phyloP scores from a whole-genome alignment of 2,888 invertebrate species.

The Uropetala carovei region DNA sequence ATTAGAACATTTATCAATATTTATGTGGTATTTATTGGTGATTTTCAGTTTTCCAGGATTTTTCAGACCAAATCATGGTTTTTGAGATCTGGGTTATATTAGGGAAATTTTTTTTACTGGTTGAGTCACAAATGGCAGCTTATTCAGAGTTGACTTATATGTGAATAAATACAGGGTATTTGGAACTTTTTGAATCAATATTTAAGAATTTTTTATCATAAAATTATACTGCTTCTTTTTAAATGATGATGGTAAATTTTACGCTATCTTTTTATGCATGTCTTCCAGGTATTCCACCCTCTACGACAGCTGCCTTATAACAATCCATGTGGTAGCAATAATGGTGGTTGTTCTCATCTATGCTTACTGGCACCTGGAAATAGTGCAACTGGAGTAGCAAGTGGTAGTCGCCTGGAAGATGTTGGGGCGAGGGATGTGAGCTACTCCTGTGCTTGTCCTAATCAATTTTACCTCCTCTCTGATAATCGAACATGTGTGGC shows the following conservation, averaged over 20 bases:
- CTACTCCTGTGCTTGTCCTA: conserved; percentile 95
- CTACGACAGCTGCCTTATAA: conserved; percentile 88
- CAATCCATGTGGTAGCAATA: conserved; percentile 94
- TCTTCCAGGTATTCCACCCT: conserved; percentile 90
- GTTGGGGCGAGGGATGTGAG: conserved; percentile 88
- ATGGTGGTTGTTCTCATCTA: conserved; percentile 94
- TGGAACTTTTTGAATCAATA: neutral
- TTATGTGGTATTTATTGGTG: too few relatives aligned
- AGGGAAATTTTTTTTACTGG: too few relatives aligned
- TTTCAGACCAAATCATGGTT: too few relatives aligned
- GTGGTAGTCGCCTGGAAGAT: conserved; percentile 56
- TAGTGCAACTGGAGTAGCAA: conserved; percentile 23
- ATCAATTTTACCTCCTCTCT: conserved; percentile 88
- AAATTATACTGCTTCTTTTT: neutral
- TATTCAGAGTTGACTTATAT: too few relatives aligned
- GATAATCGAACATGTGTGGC: conserved; percentile 93
- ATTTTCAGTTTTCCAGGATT: too few relatives aligned
- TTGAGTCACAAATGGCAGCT: too few relatives aligned
- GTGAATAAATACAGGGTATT: neutral
- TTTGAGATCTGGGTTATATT: too few relatives aligned
- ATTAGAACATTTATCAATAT: too few relatives aligned
- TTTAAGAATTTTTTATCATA: neutral
- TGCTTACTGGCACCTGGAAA: conserved; percentile 72
- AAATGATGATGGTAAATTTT: neutral
- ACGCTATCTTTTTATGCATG: neutral